These are phyloP conservation scores for Heterotilapia buettikoferi DNA, from an alignment of 2,113 vertebrate genomes.

Conservation along the genomic window DNA sequence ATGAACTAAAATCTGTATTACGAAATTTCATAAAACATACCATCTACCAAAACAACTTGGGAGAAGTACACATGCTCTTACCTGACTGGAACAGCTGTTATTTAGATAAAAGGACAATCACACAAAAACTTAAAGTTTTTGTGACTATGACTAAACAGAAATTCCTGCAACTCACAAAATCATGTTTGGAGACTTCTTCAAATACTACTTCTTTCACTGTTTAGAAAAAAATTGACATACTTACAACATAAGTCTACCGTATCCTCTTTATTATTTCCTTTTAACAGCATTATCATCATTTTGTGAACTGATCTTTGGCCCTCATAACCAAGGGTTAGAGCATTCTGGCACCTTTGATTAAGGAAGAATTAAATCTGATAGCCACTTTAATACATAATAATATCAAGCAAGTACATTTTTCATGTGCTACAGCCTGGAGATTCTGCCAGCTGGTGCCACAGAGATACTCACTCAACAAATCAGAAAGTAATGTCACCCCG, in stretches of 20 bases:
- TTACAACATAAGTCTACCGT: background rate
- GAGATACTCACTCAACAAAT: background rate
- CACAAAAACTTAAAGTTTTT: background rate
- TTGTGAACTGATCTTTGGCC: background rate
- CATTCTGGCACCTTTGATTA: background rate
- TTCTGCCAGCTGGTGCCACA: background rate
- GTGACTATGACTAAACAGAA: background rate
- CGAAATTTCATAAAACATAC: accelerated
- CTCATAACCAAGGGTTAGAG: background rate
- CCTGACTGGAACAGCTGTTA: background rate
- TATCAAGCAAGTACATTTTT: background rate
- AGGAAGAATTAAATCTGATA: background rate
- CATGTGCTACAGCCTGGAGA: background rate
- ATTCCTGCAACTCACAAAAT: background rate
- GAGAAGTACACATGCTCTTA: background rate
- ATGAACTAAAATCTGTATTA: background rate
- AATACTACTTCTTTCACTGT: background rate
- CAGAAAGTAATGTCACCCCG: background rate
- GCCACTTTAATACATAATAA: background rate
- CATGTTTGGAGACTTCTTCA: background rate
- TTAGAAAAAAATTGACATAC: background rate
- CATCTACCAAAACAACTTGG: background rate
- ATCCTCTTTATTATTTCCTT: background rate
- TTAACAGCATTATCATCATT: background rate
- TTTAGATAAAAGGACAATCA: background rate